Conservation (phyloP, 2,888 invertebrate species). For the Malacosoma neustria region DNA sequence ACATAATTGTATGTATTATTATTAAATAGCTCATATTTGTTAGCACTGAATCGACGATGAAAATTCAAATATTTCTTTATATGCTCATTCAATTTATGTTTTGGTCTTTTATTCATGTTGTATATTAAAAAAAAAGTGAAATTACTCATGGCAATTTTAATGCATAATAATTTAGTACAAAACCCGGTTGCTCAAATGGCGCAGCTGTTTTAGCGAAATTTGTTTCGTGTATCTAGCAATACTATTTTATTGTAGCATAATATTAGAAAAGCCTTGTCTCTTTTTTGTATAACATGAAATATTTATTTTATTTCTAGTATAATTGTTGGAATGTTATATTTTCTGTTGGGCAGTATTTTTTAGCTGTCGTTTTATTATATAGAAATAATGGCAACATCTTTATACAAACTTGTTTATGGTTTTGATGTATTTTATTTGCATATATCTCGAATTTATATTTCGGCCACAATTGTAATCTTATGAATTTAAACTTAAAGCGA, state of each 20-base stretch:
- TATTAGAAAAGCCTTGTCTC: slow-evolving; percentile 36
- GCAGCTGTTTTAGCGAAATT: slow-evolving; percentile 32
- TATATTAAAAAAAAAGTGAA: not conserved
- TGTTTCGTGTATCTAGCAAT: slow-evolving; percentile 47
- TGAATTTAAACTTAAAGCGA: too few relatives aligned
- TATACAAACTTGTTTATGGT: slow-evolving; percentile 1
- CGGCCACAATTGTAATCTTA: too few relatives aligned
- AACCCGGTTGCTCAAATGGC: slow-evolving; percentile 30
- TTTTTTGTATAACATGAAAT: slow-evolving; percentile 22
- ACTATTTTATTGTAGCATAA: slow-evolving; percentile 31
- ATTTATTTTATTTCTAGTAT: slow-evolving; percentile 44
- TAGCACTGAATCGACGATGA: too few relatives aligned
- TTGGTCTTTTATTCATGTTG: not conserved
- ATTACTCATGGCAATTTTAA: not conserved
- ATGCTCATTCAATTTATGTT: not conserved
- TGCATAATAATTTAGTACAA: slow-evolving; percentile 34
- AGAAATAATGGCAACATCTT: slow-evolving; percentile 1
- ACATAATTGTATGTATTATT: too few relatives aligned
- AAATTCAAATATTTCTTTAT: not conserved
- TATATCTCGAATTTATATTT: too few relatives aligned
- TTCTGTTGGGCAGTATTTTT: slow-evolving; percentile 32
- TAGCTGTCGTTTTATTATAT: slow-evolving; percentile 16
- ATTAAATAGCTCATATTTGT: too few relatives aligned
- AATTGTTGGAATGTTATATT: slow-evolving; percentile 53
- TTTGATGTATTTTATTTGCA: too few relatives aligned